Conservation (phyloP, 2,888 invertebrate species). For the Andricus quercusramuli region DNA sequence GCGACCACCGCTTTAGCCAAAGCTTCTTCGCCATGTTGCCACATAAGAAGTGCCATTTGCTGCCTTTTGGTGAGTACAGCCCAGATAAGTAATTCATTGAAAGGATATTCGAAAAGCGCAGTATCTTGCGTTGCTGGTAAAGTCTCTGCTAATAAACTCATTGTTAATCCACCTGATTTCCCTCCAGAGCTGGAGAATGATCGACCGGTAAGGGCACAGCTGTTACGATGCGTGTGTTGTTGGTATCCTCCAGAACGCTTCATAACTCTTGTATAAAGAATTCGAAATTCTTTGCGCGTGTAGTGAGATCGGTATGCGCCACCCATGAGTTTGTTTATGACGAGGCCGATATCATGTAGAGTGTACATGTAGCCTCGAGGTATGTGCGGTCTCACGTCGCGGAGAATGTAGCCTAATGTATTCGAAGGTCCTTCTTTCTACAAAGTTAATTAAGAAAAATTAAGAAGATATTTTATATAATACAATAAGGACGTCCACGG, state of each 20-base stretch:
- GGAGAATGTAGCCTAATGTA: slow-evolving; percentile 92
- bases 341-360: slow-evolving; percentile 96
- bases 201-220: slow-evolving; percentile 80
- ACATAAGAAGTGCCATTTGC: slow-evolving; percentile 98
- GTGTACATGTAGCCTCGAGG: slow-evolving; percentile 95
- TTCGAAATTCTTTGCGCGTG: slow-evolving; percentile 95
- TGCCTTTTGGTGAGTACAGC: slow-evolving; percentile 98
- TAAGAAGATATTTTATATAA: background rate
- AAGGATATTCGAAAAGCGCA: slow-evolving; percentile 95
- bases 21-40: slow-evolving; percentile 99
- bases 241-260: slow-evolving; percentile 85
- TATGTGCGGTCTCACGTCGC: slow-evolving; percentile 94
- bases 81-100: slow-evolving; percentile 98
- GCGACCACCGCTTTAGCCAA: slow-evolving; percentile 97
- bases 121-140: slow-evolving; percentile 89
- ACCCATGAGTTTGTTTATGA: slow-evolving; percentile 99
- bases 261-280: slow-evolving; percentile 96
- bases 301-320: slow-evolving; percentile 96
- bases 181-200: slow-evolving; percentile 83
- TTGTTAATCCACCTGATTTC: slow-evolving; percentile 82
- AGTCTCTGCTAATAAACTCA: slow-evolving; percentile 90
- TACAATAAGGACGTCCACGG: too few species aligned
- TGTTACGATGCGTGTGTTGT: slow-evolving; percentile 86
- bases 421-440: slow-evolving; percentile 95
- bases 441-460: slow-evolving; percentile 47